phyloP scores from a whole-genome alignment of 2,113 vertebrate species.

The Narcine bancroftii region DNA sequence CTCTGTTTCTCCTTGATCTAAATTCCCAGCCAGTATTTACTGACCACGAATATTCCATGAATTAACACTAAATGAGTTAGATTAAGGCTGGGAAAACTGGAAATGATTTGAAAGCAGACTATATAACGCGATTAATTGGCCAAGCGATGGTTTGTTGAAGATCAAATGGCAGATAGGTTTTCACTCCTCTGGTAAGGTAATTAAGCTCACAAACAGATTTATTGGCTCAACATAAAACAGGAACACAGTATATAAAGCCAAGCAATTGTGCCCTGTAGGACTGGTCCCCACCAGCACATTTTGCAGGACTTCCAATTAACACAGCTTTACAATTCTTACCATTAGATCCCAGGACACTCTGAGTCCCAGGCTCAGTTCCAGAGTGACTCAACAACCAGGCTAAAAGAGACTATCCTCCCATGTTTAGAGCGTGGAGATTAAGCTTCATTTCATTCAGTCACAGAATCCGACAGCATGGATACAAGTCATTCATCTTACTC shows the following conservation, averaged over 20 bases:
- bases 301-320: background rate
- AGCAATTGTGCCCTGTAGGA: background rate
- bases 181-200: background rate
- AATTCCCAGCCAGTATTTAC: background rate
- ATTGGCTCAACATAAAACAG: background rate
- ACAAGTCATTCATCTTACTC: background rate
- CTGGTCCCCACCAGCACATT: background rate
- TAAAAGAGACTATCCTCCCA: background rate
- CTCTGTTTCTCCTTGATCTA: background rate
- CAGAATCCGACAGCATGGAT: background rate
- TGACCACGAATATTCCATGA: background rate
- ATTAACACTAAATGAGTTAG: background rate
- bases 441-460: background rate
- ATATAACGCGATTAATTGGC: background rate
- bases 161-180: background rate
- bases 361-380: background rate
- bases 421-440: background rate
- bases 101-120: background rate
- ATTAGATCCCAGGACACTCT: background rate
- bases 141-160: background rate
- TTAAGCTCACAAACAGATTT: background rate
- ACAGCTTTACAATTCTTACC: background rate
- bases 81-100: background rate
- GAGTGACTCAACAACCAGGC: background rate
- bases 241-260: background rate